Evolutionary conservation across 2,797 vertebrate species (phyloP).

Genomic region (Catostomus latipinnis): DNA sequence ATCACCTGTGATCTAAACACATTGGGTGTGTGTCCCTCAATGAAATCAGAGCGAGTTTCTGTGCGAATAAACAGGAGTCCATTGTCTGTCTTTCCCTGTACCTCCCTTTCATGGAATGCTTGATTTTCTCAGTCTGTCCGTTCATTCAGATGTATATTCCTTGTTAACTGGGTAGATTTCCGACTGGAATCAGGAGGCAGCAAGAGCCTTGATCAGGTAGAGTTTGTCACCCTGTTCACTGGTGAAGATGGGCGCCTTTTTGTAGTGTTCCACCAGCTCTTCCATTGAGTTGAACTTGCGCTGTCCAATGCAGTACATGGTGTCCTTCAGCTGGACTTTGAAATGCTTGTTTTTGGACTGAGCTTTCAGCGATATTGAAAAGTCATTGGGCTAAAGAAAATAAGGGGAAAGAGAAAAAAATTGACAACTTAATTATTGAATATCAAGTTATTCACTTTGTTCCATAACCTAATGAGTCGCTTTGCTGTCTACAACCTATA

Average conservation of each 20-base stretch:
- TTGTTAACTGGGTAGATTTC: constrained; percentile 41
- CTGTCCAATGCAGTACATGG: constrained; percentile 92
- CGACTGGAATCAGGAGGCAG: constrained; percentile 80
- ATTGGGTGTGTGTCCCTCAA: too few relatives aligned
- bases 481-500: too few relatives aligned
- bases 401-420: neutral
- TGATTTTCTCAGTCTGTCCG: constrained; percentile 70
- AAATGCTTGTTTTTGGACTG: constrained; percentile 97
- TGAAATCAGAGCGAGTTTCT: constrained; percentile 57
- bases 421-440: too few relatives aligned
- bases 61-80: constrained; percentile 72
- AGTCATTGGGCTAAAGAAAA: constrained; percentile 86
- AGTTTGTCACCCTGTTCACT: constrained; percentile 94
- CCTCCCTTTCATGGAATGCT: constrained; percentile 74
- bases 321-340: constrained; percentile 92
- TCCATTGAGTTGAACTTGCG: constrained; percentile 94
- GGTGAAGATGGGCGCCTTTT: constrained; percentile 95
- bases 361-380: constrained; percentile 92
- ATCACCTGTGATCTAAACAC: too few relatives aligned
- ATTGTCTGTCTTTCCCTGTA: constrained; percentile 58
- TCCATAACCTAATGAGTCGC: neutral
- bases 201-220: constrained; percentile 90
- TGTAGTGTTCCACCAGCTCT: constrained; percentile 95
- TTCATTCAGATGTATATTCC: constrained; percentile 69
- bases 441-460: neutral